phyloP scores from a whole-genome alignment of 1,140 invertebrate genomes.

The Bilobella aurantiaca region DNA sequence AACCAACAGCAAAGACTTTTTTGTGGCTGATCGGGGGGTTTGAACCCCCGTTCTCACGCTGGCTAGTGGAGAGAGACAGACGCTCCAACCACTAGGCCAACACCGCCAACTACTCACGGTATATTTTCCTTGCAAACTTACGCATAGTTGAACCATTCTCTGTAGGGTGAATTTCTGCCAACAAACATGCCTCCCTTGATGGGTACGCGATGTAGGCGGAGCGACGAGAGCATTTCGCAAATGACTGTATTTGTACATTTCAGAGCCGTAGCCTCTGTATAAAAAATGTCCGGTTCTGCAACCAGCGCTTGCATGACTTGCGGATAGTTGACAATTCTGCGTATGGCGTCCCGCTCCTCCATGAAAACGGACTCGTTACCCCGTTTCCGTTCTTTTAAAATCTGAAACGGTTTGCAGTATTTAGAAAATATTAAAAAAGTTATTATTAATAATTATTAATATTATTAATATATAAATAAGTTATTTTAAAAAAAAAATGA shows the following conservation, averaged over 20 bases:
- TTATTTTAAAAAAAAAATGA: too few species aligned
- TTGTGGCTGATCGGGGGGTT: too few species aligned
- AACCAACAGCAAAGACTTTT: too few species aligned
- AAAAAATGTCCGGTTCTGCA: conserved; percentile 18
- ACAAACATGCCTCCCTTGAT: conserved; percentile 19
- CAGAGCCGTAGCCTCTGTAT: neutral
- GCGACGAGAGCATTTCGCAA: neutral
- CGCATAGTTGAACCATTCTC: conserved; percentile 19
- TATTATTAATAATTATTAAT: too few species aligned
- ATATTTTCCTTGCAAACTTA: too few species aligned
- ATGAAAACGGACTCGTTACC: neutral
- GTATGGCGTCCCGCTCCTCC: neutral
- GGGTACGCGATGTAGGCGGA: conserved; percentile 7
- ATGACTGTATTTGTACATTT: neutral
- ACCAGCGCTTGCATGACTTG: conserved; percentile 6
- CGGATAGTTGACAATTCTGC: neutral
- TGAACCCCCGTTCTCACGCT: too few species aligned
- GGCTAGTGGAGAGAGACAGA: too few species aligned
- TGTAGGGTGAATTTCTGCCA: conserved; percentile 15
- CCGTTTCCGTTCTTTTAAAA: neutral
- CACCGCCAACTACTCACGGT: too few species aligned
- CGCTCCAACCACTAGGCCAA: too few species aligned
- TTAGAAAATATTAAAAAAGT: too few species aligned
- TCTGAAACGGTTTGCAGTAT: neutral
- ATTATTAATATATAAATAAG: too few species aligned